phyloP scores from a whole-genome alignment of 2,113 vertebrate genomes.

The Sinocyclocheilus grahami region DNA sequence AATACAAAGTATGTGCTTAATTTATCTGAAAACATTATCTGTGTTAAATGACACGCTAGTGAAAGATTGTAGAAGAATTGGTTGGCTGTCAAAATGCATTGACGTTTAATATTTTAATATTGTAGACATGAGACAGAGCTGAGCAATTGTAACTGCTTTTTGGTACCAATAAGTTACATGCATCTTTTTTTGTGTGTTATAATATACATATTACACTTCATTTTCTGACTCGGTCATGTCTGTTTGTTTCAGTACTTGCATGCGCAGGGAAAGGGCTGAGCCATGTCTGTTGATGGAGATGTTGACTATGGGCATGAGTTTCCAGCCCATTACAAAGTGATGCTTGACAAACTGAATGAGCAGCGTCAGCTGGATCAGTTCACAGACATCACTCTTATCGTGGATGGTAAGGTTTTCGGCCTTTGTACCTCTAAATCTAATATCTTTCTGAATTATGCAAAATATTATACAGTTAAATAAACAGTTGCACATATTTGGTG shows the following conservation, averaged over 20 bases:
- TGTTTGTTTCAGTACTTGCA: conserved; percentile 17
- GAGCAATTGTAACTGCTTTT: background rate
- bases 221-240: background rate
- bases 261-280: conserved; percentile 51
- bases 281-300: conserved; percentile 86
- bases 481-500: background rate
- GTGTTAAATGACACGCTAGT: background rate
- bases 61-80: background rate
- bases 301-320: conserved; percentile 83
- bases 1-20: conserved; percentile 20
- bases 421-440: background rate
- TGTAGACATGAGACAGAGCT: background rate
- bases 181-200: background rate
- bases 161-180: background rate
- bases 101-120: background rate
- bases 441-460: background rate
- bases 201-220: background rate
- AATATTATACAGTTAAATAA: background rate
- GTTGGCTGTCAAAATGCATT: background rate
- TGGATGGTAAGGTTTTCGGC: conserved; percentile 84
- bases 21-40: background rate
- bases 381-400: conserved; percentile 97
- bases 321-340: conserved; percentile 95
- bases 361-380: conserved; percentile 94
- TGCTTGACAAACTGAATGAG: conserved; percentile 95